These are phyloP conservation scores for Telmatochromis brachygnathus DNA, from an alignment of 2,113 vertebrate species.

Conservation along the genomic window DNA sequence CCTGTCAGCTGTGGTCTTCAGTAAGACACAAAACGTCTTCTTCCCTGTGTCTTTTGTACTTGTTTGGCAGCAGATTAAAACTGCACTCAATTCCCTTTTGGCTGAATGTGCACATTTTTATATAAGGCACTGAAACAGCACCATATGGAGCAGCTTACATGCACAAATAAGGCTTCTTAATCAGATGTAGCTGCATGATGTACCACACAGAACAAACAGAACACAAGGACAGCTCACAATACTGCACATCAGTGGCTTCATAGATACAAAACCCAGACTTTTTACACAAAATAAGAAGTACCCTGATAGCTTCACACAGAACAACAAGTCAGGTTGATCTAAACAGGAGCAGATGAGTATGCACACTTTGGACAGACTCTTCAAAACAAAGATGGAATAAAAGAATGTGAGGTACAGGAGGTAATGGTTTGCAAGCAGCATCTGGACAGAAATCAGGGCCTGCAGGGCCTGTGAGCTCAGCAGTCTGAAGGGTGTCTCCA, in stretches of 20 bases:
- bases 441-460: constrained; percentile 11
- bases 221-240: not conserved
- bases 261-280: not conserved
- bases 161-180: constrained; percentile 23
- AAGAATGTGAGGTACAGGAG: constrained; percentile 14
- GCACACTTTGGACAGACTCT: constrained; percentile 2
- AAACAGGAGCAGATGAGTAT: not conserved
- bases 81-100: constrained; percentile 39
- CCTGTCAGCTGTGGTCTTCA: not conserved
- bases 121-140: constrained; percentile 8
- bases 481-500: constrained; percentile 15
- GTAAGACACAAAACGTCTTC: not conserved
- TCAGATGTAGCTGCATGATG: not conserved
- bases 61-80: not conserved
- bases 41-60: not conserved
- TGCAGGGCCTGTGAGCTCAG: not conserved
- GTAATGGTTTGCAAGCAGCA: constrained; percentile 17
- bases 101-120: not conserved
- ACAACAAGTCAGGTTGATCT: not conserved
- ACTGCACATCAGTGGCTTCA: not conserved
- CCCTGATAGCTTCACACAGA: constrained; percentile 46
- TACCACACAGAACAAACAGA: not conserved
- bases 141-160: not conserved
- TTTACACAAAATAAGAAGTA: constrained; percentile 29
- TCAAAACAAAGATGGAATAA: not conserved